phyloP scores from a whole-genome alignment of 2,113 vertebrate species.

The Thryonomys swinderianus region DNA sequence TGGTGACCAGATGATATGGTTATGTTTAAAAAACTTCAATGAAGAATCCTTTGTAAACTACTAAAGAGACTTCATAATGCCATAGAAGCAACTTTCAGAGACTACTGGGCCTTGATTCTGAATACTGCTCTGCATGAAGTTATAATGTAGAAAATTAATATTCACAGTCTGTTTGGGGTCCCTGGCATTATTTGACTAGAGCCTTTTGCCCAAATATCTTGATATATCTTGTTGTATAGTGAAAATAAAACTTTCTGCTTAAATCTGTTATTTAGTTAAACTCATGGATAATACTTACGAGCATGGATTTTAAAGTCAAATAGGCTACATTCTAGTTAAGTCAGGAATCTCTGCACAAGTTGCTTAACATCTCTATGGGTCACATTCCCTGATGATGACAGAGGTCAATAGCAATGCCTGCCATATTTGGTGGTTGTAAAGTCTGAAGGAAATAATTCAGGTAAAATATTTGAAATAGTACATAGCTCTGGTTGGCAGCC shows the following conservation, averaged over 20 bases:
- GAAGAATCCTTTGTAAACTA: not conserved
- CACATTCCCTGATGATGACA: not conserved
- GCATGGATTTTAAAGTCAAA: not conserved
- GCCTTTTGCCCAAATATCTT: not conserved
- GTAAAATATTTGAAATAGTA: not conserved
- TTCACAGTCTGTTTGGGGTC: not conserved
- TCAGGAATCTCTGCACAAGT: not conserved
- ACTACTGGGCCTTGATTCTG: not conserved
- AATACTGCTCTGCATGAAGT: not conserved
- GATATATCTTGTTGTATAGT: not conserved
- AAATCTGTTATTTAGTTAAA: not conserved
- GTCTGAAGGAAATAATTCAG: not conserved
- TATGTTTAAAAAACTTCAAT: not conserved
- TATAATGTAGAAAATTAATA: not conserved
- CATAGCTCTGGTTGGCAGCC: not conserved
- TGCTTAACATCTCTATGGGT: not conserved
- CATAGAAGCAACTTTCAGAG: not conserved
- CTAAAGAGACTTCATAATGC: not conserved
- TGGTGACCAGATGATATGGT: not conserved
- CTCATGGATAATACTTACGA: not conserved
- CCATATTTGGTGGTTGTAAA: not conserved
- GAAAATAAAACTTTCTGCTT: not conserved
- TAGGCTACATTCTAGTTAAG: not conserved
- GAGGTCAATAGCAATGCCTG: not conserved
- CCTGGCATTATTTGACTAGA: not conserved